These are phyloP conservation scores for Grallaria varia DNA, from an alignment of 2,113 vertebrate species.

Conservation along the genomic window DNA sequence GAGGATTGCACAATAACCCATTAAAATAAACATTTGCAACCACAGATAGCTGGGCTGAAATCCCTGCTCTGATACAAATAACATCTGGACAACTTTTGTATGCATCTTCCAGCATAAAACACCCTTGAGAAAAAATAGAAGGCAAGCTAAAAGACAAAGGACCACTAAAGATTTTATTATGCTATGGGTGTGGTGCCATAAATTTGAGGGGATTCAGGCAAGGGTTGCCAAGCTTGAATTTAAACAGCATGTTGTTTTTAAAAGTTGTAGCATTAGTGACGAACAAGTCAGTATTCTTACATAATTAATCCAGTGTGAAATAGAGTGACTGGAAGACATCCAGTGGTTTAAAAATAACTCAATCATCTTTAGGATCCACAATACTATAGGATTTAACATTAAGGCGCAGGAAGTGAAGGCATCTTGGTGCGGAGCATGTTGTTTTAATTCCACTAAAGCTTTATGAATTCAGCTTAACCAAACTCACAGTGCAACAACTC, in stretches of 20 bases:
- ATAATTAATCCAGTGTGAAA: constrained; percentile 86
- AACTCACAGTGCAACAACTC: not conserved
- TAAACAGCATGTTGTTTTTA: constrained; percentile 86
- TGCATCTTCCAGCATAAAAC: constrained; percentile 86
- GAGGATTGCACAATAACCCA: constrained; percentile 82
- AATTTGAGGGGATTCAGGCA: constrained; percentile 79
- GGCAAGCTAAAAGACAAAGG: constrained; percentile 81
- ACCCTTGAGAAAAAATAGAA: constrained; percentile 83
- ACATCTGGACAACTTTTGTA: constrained; percentile 87
- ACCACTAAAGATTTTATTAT: constrained; percentile 86
- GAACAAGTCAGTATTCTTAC: constrained; percentile 83
- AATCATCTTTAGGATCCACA: constrained; percentile 75
- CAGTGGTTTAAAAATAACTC: constrained; percentile 84
- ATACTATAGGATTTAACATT: constrained; percentile 76
- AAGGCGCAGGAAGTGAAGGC: constrained; percentile 73
- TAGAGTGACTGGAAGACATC: constrained; percentile 76
- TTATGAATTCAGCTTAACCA: constrained; percentile 14
- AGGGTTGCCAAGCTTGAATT: constrained; percentile 84
- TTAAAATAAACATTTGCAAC: constrained; percentile 87
- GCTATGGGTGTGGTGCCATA: constrained; percentile 85
- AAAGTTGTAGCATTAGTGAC: constrained; percentile 82
- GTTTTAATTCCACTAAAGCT: constrained; percentile 64
- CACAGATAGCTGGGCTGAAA: constrained; percentile 83
- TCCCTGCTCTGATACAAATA: constrained; percentile 82
- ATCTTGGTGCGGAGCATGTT: constrained; percentile 59